A percentile compares a stretch with the other conserved stretches of the same genome.
Conservation (phyloP, 2,113 vertebrate genomes). For the Epinephelus cyanopodus region DNA sequence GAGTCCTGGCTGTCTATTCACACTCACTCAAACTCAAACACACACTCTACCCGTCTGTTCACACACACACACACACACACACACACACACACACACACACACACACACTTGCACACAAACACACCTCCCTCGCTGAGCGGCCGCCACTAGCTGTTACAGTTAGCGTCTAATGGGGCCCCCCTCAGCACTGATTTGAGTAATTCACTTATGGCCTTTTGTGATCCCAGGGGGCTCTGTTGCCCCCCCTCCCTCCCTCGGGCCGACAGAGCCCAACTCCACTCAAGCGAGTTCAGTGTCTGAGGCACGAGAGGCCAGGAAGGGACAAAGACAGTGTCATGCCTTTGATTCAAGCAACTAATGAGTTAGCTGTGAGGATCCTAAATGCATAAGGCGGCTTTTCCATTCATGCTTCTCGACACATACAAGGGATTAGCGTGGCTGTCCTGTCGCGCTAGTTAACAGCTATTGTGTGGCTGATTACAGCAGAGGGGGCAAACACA, state of each 20-base stretch:
- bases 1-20: constrained; percentile 72
- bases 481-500: constrained; percentile 45
- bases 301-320: constrained; percentile 72
- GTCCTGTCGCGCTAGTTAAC: constrained; percentile 66
- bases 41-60: constrained; percentile 66
- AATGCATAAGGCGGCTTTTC: constrained; percentile 59
- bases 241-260: constrained; percentile 6
- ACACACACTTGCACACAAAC: constrained; percentile 42
- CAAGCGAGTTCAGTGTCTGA: constrained; percentile 74
- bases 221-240: constrained; percentile 61
- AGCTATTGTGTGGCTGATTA: constrained; percentile 71
- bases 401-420: constrained; percentile 67
- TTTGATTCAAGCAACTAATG: constrained; percentile 78
- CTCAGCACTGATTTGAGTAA: constrained; percentile 74
- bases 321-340: constrained; percentile 77
- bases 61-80: constrained; percentile 48
- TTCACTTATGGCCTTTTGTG: constrained; percentile 83
- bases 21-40: constrained; percentile 73
- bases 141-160: constrained; percentile 73
- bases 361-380: constrained; percentile 74
- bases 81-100: constrained; percentile 36
- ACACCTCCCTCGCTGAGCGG: constrained; percentile 65
- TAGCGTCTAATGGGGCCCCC: constrained; percentile 63
- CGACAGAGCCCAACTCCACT: constrained; percentile 62
- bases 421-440: constrained; percentile 77